Evolutionary conservation across 1,140 invertebrate species (phyloP), one percentile per base, ranked within the genome.

Genomic region (Microplitis demolitor): DNA sequence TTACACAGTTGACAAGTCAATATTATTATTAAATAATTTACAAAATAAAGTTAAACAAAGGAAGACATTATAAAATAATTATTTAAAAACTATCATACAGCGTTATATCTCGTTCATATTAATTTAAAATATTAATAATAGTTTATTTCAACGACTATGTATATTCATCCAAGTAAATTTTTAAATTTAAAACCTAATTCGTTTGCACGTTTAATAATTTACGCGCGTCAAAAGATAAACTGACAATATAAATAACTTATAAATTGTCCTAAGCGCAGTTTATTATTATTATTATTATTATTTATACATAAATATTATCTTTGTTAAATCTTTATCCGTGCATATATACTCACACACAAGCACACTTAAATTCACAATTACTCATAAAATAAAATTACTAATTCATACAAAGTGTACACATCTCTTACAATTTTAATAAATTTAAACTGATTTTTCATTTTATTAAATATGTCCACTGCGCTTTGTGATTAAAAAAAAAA

Each of bases 231-330:
- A 39, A 39, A 45, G 39, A 45, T 45, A 45, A 11, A 45, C 6
- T 45, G 39, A 66, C 24, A 66, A 51, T 66, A 66, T 45, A 66
- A 50, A 66, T 66, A 66, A 66, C 11, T 51, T 66, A 66, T 51
- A 66, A 66, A 66, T 50, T 66, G 45, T 66, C 64, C 24, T 66
- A 66, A 51, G 64, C 45, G 16, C 45, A 16, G 9, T 35, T 66
- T 37, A 39, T 35, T 64, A 45, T 45, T 24, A 24, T 24, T 24
- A 24, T 24, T 24, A 24, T 45, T 64, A 14, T 64, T 13, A 37
- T 39, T 45, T 53, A 51, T 14, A 51, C 24, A 50, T 35, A 24
- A 51, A 3, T 11, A 45, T 9, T 63, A 37, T 63, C 13, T 37
- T 14, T 63, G 9, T 51, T 45, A 16, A 2, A 24, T 16, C 16